Percentiles rank a stretch among this genome's conserved stretches.
phyloP scores from a whole-genome alignment of 1,140 invertebrate genomes.

The Calycopis cecrops region DNA sequence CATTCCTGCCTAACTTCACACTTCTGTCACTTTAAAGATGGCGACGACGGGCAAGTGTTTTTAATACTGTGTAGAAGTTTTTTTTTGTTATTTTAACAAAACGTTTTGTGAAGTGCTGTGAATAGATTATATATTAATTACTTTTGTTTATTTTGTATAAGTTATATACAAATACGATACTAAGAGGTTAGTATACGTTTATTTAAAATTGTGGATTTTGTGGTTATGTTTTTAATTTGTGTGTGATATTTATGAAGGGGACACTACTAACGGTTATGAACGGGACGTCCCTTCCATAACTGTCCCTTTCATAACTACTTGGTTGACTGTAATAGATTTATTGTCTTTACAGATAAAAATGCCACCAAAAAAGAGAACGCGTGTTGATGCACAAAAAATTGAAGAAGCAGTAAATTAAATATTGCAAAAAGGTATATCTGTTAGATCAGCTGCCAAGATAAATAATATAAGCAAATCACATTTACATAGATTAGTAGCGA shows the following conservation, averaged over 20 bases:
- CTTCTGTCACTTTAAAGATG: constrained; percentile 17
- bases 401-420: constrained; percentile 17
- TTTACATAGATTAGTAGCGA: constrained; percentile 18
- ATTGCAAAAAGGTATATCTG: constrained; percentile 12
- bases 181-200: constrained; percentile 17
- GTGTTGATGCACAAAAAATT: constrained; percentile 15
- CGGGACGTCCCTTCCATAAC: no score
- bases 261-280: no score
- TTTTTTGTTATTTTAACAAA: constrained; percentile 16
- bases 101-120: constrained; percentile 16
- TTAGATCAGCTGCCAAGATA: constrained; percentile 15
- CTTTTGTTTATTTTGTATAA: constrained; percentile 12
- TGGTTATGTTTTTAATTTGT: not conserved
- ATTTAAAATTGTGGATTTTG: constrained; percentile 12
- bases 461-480: constrained; percentile 11
- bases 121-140: constrained; percentile 16
- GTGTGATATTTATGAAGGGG: no score
- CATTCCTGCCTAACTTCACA: constrained; percentile 17
- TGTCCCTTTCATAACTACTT: no score
- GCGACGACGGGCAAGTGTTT: constrained; percentile 11
- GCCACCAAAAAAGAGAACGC: constrained; percentile 16
- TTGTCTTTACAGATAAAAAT: constrained; percentile 9
- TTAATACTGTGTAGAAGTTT: constrained; percentile 16
- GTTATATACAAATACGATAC: constrained; percentile 13
- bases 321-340: no score